phyloP scores from a whole-genome alignment of 2,888 invertebrate genomes.

The Drosophila percnosoma region DNA sequence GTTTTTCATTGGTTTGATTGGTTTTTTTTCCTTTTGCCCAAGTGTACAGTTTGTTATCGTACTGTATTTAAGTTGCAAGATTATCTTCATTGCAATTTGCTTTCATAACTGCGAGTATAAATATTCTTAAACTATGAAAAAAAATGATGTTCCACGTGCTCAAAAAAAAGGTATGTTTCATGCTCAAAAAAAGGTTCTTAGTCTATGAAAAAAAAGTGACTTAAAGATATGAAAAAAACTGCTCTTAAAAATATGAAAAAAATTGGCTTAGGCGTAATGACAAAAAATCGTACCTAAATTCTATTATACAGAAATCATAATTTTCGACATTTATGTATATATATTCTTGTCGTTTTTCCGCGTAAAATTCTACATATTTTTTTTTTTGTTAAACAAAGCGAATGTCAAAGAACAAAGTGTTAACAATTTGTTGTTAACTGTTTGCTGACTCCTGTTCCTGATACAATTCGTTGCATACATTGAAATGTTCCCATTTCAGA shows the following conservation, averaged over 20 bases:
- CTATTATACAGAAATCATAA: slow-evolving; percentile 16
- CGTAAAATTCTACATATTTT: not conserved
- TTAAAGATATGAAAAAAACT: slow-evolving; percentile 39
- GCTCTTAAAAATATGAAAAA: slow-evolving; percentile 24
- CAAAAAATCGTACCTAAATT: slow-evolving; percentile 22
- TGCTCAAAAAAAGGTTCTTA: slow-evolving; percentile 62
- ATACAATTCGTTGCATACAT: slow-evolving; percentile 9
- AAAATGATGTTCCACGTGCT: slow-evolving; percentile 48
- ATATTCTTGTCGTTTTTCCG: not conserved
- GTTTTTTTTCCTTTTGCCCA: not conserved
- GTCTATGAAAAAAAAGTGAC: slow-evolving; percentile 43
- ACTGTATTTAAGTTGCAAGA: slow-evolving; percentile 11
- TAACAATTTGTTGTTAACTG: not conserved
- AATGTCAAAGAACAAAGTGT: slow-evolving; percentile 27
- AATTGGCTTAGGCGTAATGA: slow-evolving; percentile 37
- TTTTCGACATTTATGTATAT: slow-evolving; percentile 4
- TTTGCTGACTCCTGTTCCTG: slow-evolving; percentile 3
- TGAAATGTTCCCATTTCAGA: not conserved
- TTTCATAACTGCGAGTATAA: slow-evolving; percentile 21
- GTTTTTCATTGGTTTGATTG: not conserved
- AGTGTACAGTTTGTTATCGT: not conserved
- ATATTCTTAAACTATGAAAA: slow-evolving; percentile 31
- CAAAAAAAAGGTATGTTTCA: slow-evolving; percentile 59
- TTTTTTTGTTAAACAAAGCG: slow-evolving; percentile 32
- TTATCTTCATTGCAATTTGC: slow-evolving; percentile 30